Evolutionary conservation across 2,888 invertebrate species (phyloP), one percentile per base, ranked within the genome.

Genomic region (Pyrrhia umbra): DNA sequence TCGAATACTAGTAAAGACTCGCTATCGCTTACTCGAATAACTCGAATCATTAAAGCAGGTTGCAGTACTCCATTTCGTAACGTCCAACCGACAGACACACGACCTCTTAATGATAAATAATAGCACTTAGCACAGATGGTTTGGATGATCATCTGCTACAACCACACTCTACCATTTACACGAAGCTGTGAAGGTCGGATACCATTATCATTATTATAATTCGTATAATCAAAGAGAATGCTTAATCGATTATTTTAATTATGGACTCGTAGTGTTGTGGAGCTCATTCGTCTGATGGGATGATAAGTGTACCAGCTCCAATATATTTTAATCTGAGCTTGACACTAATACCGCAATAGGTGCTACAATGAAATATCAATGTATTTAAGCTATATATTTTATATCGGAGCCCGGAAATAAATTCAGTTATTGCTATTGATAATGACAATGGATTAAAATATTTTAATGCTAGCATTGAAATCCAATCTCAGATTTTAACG

Each of bases 41-140:
- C 27, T 67, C 21, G 56, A 40, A 43, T 39, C 43, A 37, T 55
- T 55, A 61, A 57, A 65, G 65, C 65, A 34, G 42, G 60, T 61
- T 66, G 20, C 5, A n/a, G n/a, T 46, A 23, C 6, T 37, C 47
- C 15, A 61, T 76, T 79, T 76, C 59, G 61, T 45, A 79, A 79
- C 40, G 47, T 13, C 40, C 27, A 57, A 58, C 49, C 25, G 55
- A 64, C 51, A 40, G 42, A 43, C 47, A 68, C 61, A 66, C 54
- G 72, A 68, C 64, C 59, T 69, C 52, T 51, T 76, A 65, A 61
- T 70, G 61, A 73, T 71, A 64, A 71, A 73, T 77, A 68, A 74
- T 50, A 59, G 46, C 51, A 43, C 59, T 61, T 75, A 52, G 34
- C 46, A 46, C 18, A 55, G 76, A 57, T 54, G 58, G 21, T 18